Conservation (phyloP, 2,888 invertebrate species). For the Eupithecia subfuscata region DNA sequence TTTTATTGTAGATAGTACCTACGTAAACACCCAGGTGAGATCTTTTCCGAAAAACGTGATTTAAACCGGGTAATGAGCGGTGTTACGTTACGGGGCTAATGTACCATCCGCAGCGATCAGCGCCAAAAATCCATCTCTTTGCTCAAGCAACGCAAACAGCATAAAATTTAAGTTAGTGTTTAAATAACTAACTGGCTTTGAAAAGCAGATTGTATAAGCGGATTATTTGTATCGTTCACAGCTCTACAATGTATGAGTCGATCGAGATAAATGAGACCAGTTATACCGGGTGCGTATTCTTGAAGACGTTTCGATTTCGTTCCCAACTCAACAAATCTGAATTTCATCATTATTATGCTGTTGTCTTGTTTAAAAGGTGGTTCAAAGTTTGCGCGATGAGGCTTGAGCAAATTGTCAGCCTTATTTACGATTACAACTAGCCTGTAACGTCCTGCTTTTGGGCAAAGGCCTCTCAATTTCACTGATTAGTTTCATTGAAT, state of each 20-base stretch:
- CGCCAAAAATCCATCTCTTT: no score
- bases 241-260: neutral
- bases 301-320: neutral
- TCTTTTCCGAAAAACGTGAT: neutral
- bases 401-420: neutral
- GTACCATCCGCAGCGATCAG: no score
- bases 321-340: neutral
- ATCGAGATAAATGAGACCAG: neutral
- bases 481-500: no score
- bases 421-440: no score
- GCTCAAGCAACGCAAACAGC: neutral
- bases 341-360: no score
- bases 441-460: no score
- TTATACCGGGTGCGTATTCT: neutral
- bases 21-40: neutral
- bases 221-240: slow-evolving; percentile 6
- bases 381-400: neutral
- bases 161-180: neutral
- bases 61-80: no score
- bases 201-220: neutral
- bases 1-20: neutral
- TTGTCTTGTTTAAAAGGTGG: neutral
- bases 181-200: neutral
- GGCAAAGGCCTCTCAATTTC: no score
- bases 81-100: no score